phyloP scores from a whole-genome alignment of 1,140 invertebrate species.

The Diachasmimorpha longicaudata region DNA sequence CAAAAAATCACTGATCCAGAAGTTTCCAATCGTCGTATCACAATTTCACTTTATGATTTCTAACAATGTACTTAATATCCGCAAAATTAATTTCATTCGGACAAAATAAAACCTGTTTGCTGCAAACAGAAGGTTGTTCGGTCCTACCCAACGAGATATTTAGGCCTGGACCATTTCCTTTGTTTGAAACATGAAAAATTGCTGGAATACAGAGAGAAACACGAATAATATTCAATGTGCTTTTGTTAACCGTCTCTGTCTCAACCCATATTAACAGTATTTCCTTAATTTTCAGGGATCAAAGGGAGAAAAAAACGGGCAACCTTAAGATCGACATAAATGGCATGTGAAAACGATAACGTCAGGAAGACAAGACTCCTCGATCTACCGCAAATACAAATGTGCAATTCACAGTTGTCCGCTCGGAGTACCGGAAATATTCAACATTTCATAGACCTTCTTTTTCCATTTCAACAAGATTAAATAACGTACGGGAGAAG shows the following conservation, averaged over 20 bases:
- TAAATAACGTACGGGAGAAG: not conserved
- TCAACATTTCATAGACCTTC: not conserved
- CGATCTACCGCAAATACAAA: not conserved
- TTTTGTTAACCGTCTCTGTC: not conserved
- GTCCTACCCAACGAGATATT: too few relatives aligned
- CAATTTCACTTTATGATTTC: too few relatives aligned
- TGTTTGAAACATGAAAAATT: too few relatives aligned
- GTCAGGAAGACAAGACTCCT: not conserved
- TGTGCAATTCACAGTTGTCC: not conserved
- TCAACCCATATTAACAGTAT: not conserved
- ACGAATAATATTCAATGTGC: not conserved
- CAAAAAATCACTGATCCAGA: too few relatives aligned
- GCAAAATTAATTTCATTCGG: too few relatives aligned
- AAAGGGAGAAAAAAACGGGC: constrained; percentile 75
- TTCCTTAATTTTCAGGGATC: constrained; percentile 65
- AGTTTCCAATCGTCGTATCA: too few relatives aligned
- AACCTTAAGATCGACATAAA: constrained; percentile 68
- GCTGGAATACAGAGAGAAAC: not conserved
- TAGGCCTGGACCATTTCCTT: too few relatives aligned
- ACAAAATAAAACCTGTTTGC: too few relatives aligned
- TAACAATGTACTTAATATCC: too few relatives aligned
- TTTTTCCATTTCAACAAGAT: not conserved
- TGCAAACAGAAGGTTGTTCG: too few relatives aligned
- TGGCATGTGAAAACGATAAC: constrained; percentile 49
- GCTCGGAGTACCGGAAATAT: not conserved